Evolutionary conservation across 2,888 invertebrate species (phyloP).

Genomic region (Morpho achilles): DNA sequence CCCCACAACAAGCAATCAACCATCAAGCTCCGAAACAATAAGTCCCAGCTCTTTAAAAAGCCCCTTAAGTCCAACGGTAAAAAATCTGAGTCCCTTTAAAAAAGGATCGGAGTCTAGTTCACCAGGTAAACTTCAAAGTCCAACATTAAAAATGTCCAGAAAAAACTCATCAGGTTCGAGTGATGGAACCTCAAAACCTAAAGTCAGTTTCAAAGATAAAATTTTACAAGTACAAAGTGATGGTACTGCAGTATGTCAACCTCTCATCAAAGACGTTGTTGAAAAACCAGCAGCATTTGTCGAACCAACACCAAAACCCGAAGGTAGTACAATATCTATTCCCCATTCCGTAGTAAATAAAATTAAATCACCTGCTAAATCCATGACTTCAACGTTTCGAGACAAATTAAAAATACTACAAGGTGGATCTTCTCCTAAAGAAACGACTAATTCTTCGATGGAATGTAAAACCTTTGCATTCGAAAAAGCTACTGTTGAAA

Average conservation of each 20-base stretch:
- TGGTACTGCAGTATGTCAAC: constrained; percentile 68
- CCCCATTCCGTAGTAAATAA: constrained; percentile 75
- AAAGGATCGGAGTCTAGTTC: constrained; percentile 73
- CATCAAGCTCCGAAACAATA: constrained; percentile 74
- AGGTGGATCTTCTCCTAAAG: constrained; percentile 52
- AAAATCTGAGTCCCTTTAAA: constrained; percentile 69
- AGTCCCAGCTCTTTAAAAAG: constrained; percentile 74
- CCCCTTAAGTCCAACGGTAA: constrained; percentile 71
- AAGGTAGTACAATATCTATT: constrained; percentile 68
- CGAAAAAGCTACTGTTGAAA: constrained; percentile 56
- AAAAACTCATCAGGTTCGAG: constrained; percentile 72
- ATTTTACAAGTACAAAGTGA: constrained; percentile 79
- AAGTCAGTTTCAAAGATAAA: constrained; percentile 82
- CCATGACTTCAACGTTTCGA: constrained; percentile 66
- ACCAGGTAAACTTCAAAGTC: constrained; percentile 71
- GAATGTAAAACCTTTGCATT: constrained; percentile 46
- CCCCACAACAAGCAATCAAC: constrained; percentile 62
- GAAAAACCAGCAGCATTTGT: constrained; percentile 68
- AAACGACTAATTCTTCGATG: constrained; percentile 39
- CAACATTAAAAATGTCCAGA: constrained; percentile 65
- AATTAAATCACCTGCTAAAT: constrained; percentile 74
- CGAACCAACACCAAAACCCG: constrained; percentile 68
- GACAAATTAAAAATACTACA: constrained; percentile 73
- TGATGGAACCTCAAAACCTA: constrained; percentile 67
- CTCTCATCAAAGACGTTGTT: constrained; percentile 58